Base-by-base conservation (phyloP, 2,113 vertebrate species). In the Malurus cyaneus region DNA sequence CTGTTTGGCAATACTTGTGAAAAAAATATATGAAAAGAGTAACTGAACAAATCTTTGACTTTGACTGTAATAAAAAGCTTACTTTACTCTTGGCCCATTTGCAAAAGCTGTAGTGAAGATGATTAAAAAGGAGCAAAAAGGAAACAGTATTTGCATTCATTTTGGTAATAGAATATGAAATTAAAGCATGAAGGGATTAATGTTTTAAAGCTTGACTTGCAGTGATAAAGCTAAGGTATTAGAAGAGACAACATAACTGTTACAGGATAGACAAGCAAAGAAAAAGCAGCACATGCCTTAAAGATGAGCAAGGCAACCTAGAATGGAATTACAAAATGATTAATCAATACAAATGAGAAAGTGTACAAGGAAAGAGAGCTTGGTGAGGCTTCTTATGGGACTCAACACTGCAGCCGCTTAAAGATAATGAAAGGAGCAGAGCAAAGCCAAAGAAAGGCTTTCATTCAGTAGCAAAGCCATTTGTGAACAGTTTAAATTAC, bases 271-370 rank as follows among this genome's bases (percentile, higher is more conserved):
- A 98, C 98, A 98, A 97, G 96, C 91, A 96, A 97, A 97, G 97
- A 96, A 98, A 98, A 98, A 98, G 89, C 80, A 90, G 96, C 94
- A 94, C 94, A 88, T 93, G 98, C 98, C 98, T 98, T 98, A 97
- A 98, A 98, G 98, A 98, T 98, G 98, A 98, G 97, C 97, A 96
- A 98, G 98, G 97, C 98, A 98, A 98, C 97, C 97, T 96, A 97
- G 96, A 98, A 97, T 98, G 97, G 98, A 98, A 98, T 98, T 98
- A 98, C 98, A 98, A 98, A 98, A 98, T 98, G 98, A 98, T 98
- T 98, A 98, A 98, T 99, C 98, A 98, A 98, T 98, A 98, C 98
- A 98, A 98, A 99, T 98, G 96, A 97, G 97, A 97, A 97, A 97
- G 78, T 92, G 94, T 96, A 97, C 96, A 97, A 96, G 97, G 96